Conservation (phyloP, 2,888 invertebrate genomes). For the Lutraria lutraria region DNA sequence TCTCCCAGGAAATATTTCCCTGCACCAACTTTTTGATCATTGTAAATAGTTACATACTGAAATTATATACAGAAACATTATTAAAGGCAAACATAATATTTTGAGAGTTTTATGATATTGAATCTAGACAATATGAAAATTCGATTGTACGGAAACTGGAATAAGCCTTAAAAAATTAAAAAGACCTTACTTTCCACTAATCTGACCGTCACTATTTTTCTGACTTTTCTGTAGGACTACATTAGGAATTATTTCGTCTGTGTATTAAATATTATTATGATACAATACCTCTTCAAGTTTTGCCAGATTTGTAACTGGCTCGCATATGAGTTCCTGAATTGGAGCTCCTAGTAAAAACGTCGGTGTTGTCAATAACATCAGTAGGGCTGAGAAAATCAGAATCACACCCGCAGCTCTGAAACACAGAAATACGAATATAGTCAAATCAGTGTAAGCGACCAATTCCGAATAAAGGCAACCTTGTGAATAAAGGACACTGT, state of each 20-base stretch:
- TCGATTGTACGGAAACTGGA: no score
- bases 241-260: no score
- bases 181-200: no score
- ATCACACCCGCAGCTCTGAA: constrained; percentile 72
- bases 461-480: no score
- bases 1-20: constrained; percentile 65
- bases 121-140: no score
- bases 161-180: no score
- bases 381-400: constrained; percentile 75
- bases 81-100: not conserved
- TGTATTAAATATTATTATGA: not conserved
- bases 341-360: constrained; percentile 78
- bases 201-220: no score
- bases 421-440: not conserved
- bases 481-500: no score
- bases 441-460: no score
- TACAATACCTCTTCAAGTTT: constrained; percentile 67
- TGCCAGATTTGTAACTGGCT: constrained; percentile 72
- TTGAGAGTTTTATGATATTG: not conserved
- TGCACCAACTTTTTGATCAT: constrained; percentile 50
- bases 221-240: no score
- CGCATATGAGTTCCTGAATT: constrained; percentile 76
- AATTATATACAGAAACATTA: constrained; percentile 8
- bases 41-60: constrained; percentile 58
- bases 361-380: constrained; percentile 79